phyloP scores from a whole-genome alignment of 2,888 invertebrate genomes.

The Cerastis leucographa region DNA sequence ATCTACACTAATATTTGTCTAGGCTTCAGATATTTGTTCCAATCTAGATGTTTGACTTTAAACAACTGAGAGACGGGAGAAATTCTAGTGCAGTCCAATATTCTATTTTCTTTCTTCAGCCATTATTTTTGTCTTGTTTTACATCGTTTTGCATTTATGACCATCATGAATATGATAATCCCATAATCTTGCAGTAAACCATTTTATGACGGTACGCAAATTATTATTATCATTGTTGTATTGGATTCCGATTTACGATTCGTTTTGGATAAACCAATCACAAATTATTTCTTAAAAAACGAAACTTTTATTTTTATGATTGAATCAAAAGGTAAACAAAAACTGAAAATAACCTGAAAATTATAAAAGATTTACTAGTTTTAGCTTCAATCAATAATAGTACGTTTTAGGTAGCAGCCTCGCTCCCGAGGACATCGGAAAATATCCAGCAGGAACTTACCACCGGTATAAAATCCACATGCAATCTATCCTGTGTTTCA shows the following conservation, averaged over 20 bases:
- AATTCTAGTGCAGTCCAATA: not conserved
- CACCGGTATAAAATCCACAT: not conserved
- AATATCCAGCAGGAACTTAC: not conserved
- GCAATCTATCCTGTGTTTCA: not conserved
- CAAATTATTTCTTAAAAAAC: not conserved
- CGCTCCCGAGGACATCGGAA: not conserved
- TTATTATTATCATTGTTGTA: slow-evolving; percentile 12
- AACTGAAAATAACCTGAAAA: no score
- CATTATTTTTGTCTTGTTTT: slow-evolving; percentile 2
- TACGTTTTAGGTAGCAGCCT: not conserved
- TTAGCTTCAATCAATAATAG: no score
- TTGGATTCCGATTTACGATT: slow-evolving; percentile 30
- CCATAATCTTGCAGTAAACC: slow-evolving; percentile 16
- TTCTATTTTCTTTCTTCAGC: slow-evolving; percentile 3
- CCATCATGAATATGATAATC: slow-evolving; percentile 43
- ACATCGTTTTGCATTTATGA: slow-evolving; percentile 30
- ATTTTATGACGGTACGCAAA: slow-evolving; percentile 21
- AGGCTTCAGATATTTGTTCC: slow-evolving; percentile 29
- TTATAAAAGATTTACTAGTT: not conserved
- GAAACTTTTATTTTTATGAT: not conserved
- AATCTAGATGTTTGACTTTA: slow-evolving; percentile 9
- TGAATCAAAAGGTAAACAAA: not conserved
- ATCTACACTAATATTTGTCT: slow-evolving; percentile 31
- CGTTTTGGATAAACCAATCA: not conserved
- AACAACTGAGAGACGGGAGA: not conserved